Conservation (phyloP, 1,140 invertebrate genomes). For the Conus ventricosus region DNA sequence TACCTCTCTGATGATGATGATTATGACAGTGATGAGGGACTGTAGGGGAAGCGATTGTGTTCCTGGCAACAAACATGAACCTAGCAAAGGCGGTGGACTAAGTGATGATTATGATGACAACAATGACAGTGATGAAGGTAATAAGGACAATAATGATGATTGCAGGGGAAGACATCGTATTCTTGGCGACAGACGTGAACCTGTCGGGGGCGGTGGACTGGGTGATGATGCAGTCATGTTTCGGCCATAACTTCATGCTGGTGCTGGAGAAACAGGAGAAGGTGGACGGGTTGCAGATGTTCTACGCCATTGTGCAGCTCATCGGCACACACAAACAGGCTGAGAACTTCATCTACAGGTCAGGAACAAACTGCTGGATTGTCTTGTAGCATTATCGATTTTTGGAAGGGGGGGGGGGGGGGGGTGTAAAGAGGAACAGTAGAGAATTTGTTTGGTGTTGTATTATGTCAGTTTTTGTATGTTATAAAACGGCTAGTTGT, state of each 20-base stretch:
- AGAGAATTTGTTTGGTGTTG: too few species aligned
- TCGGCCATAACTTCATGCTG: conserved; percentile 99
- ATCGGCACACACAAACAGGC: conserved; percentile 99
- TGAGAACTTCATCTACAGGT: conserved; percentile 98
- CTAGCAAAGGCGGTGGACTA: conserved; percentile 99
- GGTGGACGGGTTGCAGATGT: conserved; percentile 97
- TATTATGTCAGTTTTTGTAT: neutral
- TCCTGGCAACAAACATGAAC: conserved; percentile 99
- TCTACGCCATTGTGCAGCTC: conserved; percentile 99
- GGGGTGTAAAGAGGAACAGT: too few species aligned
- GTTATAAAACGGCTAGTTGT: too few species aligned
- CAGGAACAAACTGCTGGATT: too few species aligned
- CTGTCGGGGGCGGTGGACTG: conserved; percentile 99
- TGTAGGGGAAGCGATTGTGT: conserved; percentile 96
- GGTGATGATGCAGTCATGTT: conserved; percentile 99
- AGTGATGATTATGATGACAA: conserved; percentile 92
- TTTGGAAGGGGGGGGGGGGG: too few species aligned
- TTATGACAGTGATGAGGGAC: neutral
- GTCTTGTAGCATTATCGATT: too few species aligned
- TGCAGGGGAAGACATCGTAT: conserved; percentile 96
- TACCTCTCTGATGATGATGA: neutral
- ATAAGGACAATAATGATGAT: neutral
- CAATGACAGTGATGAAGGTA: neutral
- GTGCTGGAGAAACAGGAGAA: conserved; percentile 99
- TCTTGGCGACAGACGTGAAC: conserved; percentile 99